These are phyloP conservation scores for Drosophila borealis DNA, from an alignment of 2,888 invertebrate species.

Conservation along the genomic window DNA sequence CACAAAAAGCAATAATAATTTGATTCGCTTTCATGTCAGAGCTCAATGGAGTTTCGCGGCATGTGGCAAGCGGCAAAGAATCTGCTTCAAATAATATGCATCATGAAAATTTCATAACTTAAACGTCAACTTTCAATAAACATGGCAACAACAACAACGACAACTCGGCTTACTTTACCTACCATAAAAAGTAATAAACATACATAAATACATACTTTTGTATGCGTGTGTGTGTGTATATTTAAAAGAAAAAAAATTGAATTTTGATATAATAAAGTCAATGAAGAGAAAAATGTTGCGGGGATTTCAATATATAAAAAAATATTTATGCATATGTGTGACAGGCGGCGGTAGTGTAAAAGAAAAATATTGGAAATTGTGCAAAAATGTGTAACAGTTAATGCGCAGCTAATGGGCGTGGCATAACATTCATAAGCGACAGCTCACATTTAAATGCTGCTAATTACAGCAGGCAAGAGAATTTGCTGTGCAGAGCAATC, in stretches of 20 bases:
- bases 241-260: constrained; percentile 11
- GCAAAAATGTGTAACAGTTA: constrained; percentile 6
- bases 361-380: not conserved
- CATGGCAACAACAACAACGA: constrained; percentile 7
- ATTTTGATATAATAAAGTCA: constrained; percentile 33
- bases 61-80: constrained; percentile 44
- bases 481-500: not conserved
- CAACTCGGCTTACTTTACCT: not conserved
- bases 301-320: constrained; percentile 26
- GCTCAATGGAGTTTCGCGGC: constrained; percentile 5
- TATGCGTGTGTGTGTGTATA: not conserved
- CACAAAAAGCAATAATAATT: constrained; percentile 45
- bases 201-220: not conserved
- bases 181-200: not conserved
- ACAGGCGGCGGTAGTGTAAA: not conserved
- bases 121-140: constrained; percentile 47
- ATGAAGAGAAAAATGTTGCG: constrained; percentile 44
- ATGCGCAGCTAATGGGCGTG: constrained; percentile 1
- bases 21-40: constrained; percentile 40
- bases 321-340: not conserved
- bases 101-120: constrained; percentile 56
- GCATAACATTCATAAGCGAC: not conserved
- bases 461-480: constrained; percentile 5
- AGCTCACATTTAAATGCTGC: constrained; percentile 5
- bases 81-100: constrained; percentile 48